Evolutionary conservation across 2,888 invertebrate genomes (phyloP).

Genomic region (Odontomyia ornata): DNA sequence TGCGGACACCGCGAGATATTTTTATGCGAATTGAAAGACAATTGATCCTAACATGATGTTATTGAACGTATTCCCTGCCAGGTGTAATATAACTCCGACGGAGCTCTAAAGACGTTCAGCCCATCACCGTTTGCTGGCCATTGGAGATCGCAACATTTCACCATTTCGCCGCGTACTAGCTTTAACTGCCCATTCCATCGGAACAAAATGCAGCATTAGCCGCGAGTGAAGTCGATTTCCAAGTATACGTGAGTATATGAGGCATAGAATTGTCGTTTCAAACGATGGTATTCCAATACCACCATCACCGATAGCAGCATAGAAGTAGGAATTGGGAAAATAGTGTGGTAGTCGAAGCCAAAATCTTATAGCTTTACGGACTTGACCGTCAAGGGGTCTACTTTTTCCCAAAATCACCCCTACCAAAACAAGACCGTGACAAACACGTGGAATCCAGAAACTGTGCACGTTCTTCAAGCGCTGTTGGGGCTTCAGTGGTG

Average conservation of each 20-base stretch:
- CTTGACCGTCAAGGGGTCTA: background rate
- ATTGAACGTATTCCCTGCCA: too few species aligned
- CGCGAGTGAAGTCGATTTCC: too few species aligned
- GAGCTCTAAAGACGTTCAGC: background rate
- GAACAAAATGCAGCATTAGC: background rate
- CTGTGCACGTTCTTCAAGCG: background rate
- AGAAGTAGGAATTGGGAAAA: too few species aligned
- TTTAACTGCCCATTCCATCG: background rate
- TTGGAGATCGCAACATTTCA: background rate
- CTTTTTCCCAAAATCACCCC: background rate
- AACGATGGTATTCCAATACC: background rate
- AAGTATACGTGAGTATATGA: background rate
- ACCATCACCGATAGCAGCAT: background rate
- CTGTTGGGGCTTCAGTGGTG: slow-evolving; percentile 10
- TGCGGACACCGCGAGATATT: background rate
- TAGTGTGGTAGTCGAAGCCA: background rate
- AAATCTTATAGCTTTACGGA: background rate
- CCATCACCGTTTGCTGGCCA: background rate
- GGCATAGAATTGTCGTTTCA: background rate
- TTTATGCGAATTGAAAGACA: background rate
- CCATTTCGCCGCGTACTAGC: background rate
- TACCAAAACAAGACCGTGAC: background rate
- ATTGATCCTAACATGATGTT: background rate
- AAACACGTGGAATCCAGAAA: background rate
- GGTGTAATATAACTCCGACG: background rate